phyloP scores from a whole-genome alignment of 2,113 vertebrate genomes.

The Hiodon alosoides region DNA sequence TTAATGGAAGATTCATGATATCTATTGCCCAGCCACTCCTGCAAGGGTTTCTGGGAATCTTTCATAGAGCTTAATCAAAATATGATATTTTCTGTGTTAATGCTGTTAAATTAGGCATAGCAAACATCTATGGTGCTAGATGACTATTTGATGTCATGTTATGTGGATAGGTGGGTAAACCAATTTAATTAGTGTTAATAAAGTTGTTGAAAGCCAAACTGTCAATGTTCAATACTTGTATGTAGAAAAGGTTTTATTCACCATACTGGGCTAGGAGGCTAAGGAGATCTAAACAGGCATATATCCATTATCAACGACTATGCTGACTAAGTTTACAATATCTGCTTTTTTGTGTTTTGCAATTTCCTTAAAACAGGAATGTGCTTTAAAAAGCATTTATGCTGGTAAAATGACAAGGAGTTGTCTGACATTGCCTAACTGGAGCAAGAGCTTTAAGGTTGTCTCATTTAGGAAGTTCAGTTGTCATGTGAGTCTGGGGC shows the following conservation, averaged over 20 bases:
- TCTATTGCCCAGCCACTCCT: conserved; percentile 8
- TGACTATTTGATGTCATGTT: conserved; percentile 1
- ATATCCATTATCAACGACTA: too few relatives aligned
- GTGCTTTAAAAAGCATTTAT: neutral
- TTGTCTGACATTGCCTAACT: neutral
- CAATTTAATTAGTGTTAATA: neutral
- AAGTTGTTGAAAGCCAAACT: conserved; percentile 1
- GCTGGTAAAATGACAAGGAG: neutral
- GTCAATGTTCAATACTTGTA: neutral
- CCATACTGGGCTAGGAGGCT: too few relatives aligned
- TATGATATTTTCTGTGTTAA: conserved; percentile 8
- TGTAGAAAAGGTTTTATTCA: neutral
- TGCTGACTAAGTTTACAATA: too few relatives aligned
- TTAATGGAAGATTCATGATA: conserved; percentile 23
- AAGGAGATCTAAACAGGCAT: too few relatives aligned
- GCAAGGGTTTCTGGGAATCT: neutral
- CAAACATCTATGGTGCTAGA: conserved; percentile 5
- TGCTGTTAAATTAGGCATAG: conserved; percentile 6
- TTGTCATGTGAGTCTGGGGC: neutral
- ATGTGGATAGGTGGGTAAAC: neutral
- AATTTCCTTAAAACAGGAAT: neutral
- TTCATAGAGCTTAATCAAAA: conserved; percentile 3
- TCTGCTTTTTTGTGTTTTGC: too few relatives aligned
- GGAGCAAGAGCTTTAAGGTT: neutral
- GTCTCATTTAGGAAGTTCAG: neutral